Evolutionary conservation across 2,797 vertebrate genomes (phyloP), one percentile per base, ranked within the genome.

Genomic region (Rhincodon typus): DNA sequence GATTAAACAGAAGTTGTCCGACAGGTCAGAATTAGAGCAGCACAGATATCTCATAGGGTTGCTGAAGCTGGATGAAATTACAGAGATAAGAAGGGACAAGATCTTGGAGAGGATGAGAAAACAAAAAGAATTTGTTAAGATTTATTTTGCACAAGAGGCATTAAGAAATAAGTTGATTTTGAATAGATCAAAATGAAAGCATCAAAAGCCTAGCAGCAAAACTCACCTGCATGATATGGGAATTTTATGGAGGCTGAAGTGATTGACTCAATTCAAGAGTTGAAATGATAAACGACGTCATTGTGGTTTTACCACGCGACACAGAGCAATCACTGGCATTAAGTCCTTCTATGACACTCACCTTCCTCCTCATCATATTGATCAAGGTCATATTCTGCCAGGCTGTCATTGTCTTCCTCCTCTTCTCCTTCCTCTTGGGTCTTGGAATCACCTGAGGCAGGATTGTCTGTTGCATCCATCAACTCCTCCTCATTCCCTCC

Each of bases 341-440:
- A 82, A 1, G 21, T 8, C 79, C 79, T 42, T 19, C 38, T 21
- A 1, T 3, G 8, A 99, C 99, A 98, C 10, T 97, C 23, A 72
- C 97, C 97, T 6, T 98, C 97, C 0, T 98, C 99, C 94, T 99
- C 98, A 62, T 99, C 99, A 0, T 99, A 99, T 96, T 97, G 98
- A 94, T 99, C 98, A 96, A 99, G 96, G 90, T 98, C 98, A 0
- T 99, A 99, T 96, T 99, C 99, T 0, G 98, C 98, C 10, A 99
- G 97, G 50, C 99, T 99, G 82, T 99, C 98, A 0, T 98, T 98
- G 3, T 98, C 97, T 0, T 96, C 96, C 0, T 96, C 96, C 67
- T 96, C 96, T 27, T 53, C 53, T 97, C 96, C 0, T 97, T 0
- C 96, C 96, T 7, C 96, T 96, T 0, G 97, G 97, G 7, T 96